Evolutionary conservation across 2,888 invertebrate genomes (phyloP).

Genomic region (Plutella xylostella): DNA sequence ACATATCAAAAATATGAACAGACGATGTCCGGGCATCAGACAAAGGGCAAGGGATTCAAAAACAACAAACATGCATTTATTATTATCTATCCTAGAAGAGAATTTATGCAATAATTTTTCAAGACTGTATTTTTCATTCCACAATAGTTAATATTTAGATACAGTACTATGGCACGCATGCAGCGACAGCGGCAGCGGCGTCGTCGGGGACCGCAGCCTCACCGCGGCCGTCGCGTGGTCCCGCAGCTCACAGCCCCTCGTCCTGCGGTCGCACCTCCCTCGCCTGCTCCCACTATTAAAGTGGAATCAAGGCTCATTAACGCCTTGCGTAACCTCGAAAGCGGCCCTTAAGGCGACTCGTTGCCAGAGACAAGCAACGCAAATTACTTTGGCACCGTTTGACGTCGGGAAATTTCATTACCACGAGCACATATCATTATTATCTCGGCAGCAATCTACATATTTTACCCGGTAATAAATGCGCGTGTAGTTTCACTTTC

Average conservation of each 20-base stretch:
- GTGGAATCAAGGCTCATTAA: slow-evolving; percentile 55
- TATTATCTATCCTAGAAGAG: too few species aligned
- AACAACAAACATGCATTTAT: too few species aligned
- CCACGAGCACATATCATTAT: slow-evolving; percentile 71
- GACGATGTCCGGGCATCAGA: too few species aligned
- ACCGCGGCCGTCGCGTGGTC: neutral
- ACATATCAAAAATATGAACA: too few species aligned
- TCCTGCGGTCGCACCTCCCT: slow-evolving; percentile 18
- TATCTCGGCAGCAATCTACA: slow-evolving; percentile 67
- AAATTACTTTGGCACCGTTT: slow-evolving; percentile 71
- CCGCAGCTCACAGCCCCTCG: neutral
- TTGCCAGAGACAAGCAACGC: slow-evolving; percentile 65
- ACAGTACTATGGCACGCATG: too few species aligned
- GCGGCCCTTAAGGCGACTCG: slow-evolving; percentile 63
- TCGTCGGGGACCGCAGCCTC: neutral
- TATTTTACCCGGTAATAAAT: slow-evolving; percentile 68
- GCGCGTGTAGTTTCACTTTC: slow-evolving; percentile 68
- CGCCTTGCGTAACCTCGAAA: slow-evolving; percentile 66
- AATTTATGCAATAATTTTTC: too few species aligned
- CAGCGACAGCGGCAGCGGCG: neutral
- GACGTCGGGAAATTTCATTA: slow-evolving; percentile 71
- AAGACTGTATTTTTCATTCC: too few species aligned
- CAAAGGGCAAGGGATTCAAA: too few species aligned
- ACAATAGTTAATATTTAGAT: too few species aligned
- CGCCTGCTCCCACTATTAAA: slow-evolving; percentile 47